These are phyloP conservation scores for Acleris laterana DNA, from an alignment of 2,888 invertebrate genomes.

Conservation along the genomic window DNA sequence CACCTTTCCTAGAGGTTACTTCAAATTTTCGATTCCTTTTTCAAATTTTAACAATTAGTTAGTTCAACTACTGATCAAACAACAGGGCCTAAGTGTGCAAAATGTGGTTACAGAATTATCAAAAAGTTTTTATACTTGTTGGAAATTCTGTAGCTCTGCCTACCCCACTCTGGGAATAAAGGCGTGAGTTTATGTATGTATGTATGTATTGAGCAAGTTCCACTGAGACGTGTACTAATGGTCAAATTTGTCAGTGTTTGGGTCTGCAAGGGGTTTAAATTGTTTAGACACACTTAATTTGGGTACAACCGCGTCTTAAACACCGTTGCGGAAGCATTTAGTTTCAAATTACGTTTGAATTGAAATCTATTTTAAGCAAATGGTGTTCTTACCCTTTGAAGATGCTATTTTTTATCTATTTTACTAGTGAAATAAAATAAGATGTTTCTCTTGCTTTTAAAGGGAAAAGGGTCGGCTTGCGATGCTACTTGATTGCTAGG, in stretches of 20 bases:
- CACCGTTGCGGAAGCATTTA: slow-evolving; percentile 9
- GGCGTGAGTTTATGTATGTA: too few relatives aligned
- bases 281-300: slow-evolving; percentile 27
- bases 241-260: slow-evolving; percentile 40
- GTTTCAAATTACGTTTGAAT: slow-evolving; percentile 19
- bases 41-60: too few relatives aligned
- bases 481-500: background rate
- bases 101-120: too few relatives aligned
- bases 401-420: slow-evolving; percentile 1
- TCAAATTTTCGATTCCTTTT: too few relatives aligned
- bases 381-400: slow-evolving; percentile 13
- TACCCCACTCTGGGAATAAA: too few relatives aligned
- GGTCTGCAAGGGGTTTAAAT: slow-evolving; percentile 39
- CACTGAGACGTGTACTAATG: slow-evolving; percentile 39
- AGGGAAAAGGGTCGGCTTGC: background rate
- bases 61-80: too few relatives aligned
- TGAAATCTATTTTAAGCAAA: slow-evolving; percentile 25
- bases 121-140: too few relatives aligned
- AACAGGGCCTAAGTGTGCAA: too few relatives aligned
- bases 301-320: slow-evolving; percentile 22
- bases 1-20: too few relatives aligned
- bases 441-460: too few relatives aligned
- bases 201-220: slow-evolving; percentile 25
- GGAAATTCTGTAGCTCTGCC: too few relatives aligned
- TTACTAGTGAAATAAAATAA: too few relatives aligned